Evolutionary conservation across 2,888 invertebrate genomes (phyloP), one percentile per base, ranked within the genome.

Genomic region (Salticus scenicus): DNA sequence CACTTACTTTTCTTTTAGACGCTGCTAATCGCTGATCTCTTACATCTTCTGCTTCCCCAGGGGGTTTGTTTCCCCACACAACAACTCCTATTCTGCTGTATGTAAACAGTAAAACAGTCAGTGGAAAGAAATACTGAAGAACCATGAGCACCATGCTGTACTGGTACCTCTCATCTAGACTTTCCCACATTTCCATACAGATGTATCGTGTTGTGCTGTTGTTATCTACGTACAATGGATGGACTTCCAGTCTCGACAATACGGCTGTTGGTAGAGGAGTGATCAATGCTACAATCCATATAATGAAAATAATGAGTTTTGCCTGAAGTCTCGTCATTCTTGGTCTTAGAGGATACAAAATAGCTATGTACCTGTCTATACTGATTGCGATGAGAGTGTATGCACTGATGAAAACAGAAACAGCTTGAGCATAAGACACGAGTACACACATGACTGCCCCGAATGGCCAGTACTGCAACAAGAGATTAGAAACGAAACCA

Each of bases 361-460:
- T 97, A 73, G 96, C 96, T 91, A 96, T 94, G 90, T 96, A 98
- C 24, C 97, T 94, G 92, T 98, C 97, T 77, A 96, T 94, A 88
- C 97, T 96, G 90, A 98, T 96, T 42, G 97, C 97, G 37, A 98
- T 94, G 89, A 98, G 91, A 0, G 97, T 97, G 91, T 97, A 97
- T 1, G 97, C 96, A 90, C 96, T 88, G 47, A 89, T 78, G 73
- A 89, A 89, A 5, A 91, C 91, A 0, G 90, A 89, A 0, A 90
- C 90, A 0, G 89, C 92, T 91, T 96, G 96, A 0, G 95, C 94
- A 91, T 95, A 97, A 91, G 95, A 95, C 88, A 97, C 96, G 47
- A 95, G 92, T 87, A 95, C 94, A 91, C 97, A 98, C 92, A 97
- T 93, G 51, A 94, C 92, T 20, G 92, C 92, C 0, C 97, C 97